These are phyloP conservation scores for Cyclina sinensis DNA, from an alignment of 1,140 invertebrate species.

Conservation along the genomic window DNA sequence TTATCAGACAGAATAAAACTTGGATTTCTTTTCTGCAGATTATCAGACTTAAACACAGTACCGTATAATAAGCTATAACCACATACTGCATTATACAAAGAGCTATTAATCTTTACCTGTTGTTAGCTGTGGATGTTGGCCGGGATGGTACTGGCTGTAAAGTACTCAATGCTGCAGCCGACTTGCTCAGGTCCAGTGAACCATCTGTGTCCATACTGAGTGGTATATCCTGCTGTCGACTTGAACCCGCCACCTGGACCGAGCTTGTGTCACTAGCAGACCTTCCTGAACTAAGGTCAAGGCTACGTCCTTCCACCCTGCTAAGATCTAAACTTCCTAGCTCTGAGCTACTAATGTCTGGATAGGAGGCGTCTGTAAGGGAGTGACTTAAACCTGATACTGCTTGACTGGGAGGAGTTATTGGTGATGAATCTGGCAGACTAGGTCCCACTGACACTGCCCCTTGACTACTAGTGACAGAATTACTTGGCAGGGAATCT, in stretches of 20 bases:
- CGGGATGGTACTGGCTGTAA: constrained; percentile 28
- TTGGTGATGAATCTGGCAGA: background rate
- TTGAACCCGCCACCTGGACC: background rate
- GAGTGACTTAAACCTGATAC: constrained; percentile 12
- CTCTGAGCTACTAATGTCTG: constrained; percentile 12
- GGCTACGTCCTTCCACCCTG: constrained; percentile 8
- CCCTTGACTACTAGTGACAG: background rate
- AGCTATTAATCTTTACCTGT: background rate
- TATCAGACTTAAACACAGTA: no score
- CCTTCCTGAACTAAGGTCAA: constrained; percentile 21
- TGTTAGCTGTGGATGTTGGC: constrained; percentile 8
- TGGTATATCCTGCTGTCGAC: background rate
- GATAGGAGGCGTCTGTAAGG: background rate
- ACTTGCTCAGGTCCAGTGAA: constrained; percentile 60
- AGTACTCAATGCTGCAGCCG: constrained; percentile 41
- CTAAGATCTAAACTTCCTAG: constrained; percentile 36
- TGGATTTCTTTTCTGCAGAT: no score
- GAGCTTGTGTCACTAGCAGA: background rate
- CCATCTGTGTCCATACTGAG: constrained; percentile 55
- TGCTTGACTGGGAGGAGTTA: background rate
- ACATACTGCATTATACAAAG: no score
- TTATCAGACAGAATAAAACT: no score
- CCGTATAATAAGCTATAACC: no score
- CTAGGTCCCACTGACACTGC: constrained; percentile 36
- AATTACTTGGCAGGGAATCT: constrained; percentile 9